These are phyloP conservation scores for Pteromalus puparum DNA, from an alignment of 1,140 invertebrate species.

Conservation along the genomic window DNA sequence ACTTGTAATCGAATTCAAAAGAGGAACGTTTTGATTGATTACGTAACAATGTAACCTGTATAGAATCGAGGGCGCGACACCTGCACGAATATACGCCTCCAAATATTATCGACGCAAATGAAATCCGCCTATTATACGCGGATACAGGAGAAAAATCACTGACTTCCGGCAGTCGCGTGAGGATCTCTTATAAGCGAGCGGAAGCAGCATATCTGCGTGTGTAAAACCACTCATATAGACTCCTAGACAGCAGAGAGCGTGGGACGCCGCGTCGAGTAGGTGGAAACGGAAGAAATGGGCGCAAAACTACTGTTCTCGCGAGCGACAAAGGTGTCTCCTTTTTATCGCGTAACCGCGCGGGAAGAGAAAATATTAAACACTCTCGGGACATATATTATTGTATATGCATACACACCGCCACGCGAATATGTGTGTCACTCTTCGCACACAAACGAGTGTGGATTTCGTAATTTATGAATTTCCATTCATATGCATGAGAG, in stretches of 20 bases:
- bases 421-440: background rate
- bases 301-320: constrained; percentile 13
- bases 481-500: constrained; percentile 24
- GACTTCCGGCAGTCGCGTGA: background rate
- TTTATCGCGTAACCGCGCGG: constrained; percentile 10
- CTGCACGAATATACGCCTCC: background rate
- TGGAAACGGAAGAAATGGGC: constrained; percentile 32
- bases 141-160: constrained; percentile 2
- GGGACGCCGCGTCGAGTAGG: background rate
- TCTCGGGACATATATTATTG: background rate
- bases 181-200: background rate
- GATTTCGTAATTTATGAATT: constrained; percentile 43
- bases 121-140: constrained; percentile 11
- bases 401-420: too few species aligned
- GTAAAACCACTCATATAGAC: background rate
- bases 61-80: background rate
- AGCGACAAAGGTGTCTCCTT: constrained; percentile 5
- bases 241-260: background rate
- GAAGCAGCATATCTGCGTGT: background rate
- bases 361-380: constrained; percentile 14
- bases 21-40: background rate
- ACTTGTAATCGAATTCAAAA: background rate
- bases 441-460: background rate
- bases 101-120: constrained; percentile 26
- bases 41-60: background rate